phyloP scores from a whole-genome alignment of 2,797 vertebrate species.

The Enteromius treurensis region DNA sequence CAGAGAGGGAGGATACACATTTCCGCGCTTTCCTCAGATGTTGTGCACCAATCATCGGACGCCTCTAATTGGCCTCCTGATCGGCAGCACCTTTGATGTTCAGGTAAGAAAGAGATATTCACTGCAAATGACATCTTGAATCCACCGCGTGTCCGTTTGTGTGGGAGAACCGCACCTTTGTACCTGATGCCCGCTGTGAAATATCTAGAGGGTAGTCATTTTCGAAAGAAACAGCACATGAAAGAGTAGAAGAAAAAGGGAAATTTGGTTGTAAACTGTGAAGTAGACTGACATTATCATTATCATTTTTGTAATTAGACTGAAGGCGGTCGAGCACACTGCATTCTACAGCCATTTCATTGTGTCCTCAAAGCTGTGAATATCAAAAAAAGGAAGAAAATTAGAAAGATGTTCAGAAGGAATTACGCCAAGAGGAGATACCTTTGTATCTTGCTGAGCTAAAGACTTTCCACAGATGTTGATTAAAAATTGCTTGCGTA shows the following conservation, averaged over 20 bases:
- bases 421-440: neutral
- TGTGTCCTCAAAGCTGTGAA: neutral
- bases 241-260: constrained; percentile 8
- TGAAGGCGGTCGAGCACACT: constrained; percentile 1
- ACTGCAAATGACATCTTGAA: constrained; percentile 28
- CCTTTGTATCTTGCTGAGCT: constrained; percentile 15
- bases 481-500: neutral
- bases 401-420: constrained; percentile 8
- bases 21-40: constrained; percentile 10
- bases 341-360: neutral
- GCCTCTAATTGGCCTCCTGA: constrained; percentile 49
- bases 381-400: constrained; percentile 2
- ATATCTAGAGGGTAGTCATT: constrained; percentile 19
- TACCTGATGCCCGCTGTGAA: constrained; percentile 28
- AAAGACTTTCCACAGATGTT: neutral
- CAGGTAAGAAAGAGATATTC: neutral
- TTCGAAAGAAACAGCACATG: constrained; percentile 30
- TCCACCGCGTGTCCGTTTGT: neutral
- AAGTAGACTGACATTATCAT: constrained; percentile 32
- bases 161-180: constrained; percentile 25
- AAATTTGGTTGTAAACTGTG: constrained; percentile 35
- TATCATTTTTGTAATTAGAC: constrained; percentile 34
- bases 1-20: neutral
- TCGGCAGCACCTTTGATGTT: constrained; percentile 46
- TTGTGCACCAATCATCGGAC: neutral